These are phyloP conservation scores for Meteorus cinctellus DNA, from an alignment of 2,888 invertebrate species.

Conservation along the genomic window DNA sequence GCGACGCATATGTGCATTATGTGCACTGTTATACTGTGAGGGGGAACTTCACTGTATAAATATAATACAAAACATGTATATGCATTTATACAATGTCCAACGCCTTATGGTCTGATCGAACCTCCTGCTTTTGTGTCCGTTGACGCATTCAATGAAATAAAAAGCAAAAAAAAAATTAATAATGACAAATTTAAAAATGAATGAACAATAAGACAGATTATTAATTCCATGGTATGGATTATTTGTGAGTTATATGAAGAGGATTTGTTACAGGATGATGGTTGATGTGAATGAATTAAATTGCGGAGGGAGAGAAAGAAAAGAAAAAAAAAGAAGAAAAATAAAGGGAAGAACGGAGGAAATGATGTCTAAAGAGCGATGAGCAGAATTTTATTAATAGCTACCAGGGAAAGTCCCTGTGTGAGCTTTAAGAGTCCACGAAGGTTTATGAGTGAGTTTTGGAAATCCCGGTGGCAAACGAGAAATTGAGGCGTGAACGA, in stretches of 20 bases:
- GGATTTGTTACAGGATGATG: not conserved
- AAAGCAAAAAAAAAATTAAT: not conserved
- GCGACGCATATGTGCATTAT: constrained; percentile 37
- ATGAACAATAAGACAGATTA: not conserved
- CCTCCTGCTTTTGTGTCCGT: constrained; percentile 3
- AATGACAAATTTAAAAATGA: not conserved
- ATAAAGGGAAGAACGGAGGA: not conserved
- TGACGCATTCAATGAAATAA: not conserved
- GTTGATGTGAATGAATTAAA: not conserved
- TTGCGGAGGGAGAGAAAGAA: not conserved
- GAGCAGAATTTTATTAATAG: constrained; percentile 42
- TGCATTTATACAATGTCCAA: not conserved
- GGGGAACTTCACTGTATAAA: constrained; percentile 18
- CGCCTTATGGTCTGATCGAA: constrained; percentile 17
- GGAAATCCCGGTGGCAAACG: constrained; percentile 17
- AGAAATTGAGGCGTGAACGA: constrained; percentile 14
- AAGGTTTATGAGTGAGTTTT: constrained; percentile 13
- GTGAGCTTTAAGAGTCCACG: not conserved
- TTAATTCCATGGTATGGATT: not conserved
- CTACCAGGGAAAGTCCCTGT: constrained; percentile 33
- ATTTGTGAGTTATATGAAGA: not conserved
- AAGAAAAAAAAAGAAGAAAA: not conserved
- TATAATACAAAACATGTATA: constrained; percentile 5
- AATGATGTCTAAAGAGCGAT: constrained; percentile 13
- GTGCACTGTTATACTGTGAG: not conserved